These are phyloP conservation scores for Phocides pigmalion DNA, from an alignment of 1,140 invertebrate species.

Conservation along the genomic window DNA sequence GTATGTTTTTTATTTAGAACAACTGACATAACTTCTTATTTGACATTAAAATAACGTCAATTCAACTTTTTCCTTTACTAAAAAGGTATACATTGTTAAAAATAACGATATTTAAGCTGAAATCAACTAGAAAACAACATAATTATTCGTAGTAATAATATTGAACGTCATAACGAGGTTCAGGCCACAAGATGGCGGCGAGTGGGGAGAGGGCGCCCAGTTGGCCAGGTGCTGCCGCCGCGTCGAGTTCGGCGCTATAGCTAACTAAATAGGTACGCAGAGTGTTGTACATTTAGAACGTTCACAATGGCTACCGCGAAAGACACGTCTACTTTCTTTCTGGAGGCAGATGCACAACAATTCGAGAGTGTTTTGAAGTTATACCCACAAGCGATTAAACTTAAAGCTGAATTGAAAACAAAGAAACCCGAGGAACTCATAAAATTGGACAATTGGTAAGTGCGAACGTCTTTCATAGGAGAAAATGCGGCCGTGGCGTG, in stretches of 20 bases:
- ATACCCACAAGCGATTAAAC: conserved; percentile 93
- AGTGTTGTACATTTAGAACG: conserved; percentile 84
- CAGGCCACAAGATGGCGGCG: conserved; percentile 77
- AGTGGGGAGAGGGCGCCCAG: conserved; percentile 82
- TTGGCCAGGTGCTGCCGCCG: conserved; percentile 83
- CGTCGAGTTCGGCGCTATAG: conserved; percentile 83
- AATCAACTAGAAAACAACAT: conserved; percentile 43
- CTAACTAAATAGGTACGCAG: conserved; percentile 81
- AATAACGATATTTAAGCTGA: conserved; percentile 7
- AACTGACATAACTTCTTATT: conserved; percentile 13
- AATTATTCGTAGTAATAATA: conserved; percentile 74
- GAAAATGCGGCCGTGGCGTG: conserved; percentile 84
- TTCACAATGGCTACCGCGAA: conserved; percentile 92
- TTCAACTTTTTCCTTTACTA: not conserved
- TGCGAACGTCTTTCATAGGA: conserved; percentile 81
- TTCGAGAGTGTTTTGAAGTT: conserved; percentile 94
- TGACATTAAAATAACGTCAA: conserved; percentile 19
- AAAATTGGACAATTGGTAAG: conserved; percentile 97
- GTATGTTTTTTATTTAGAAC: conserved; percentile 71
- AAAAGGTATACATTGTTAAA: not conserved
- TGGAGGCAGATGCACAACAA: conserved; percentile 92
- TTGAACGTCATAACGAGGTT: conserved; percentile 79
- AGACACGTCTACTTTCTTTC: conserved; percentile 95
- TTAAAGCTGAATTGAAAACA: conserved; percentile 93
- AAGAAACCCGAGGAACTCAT: conserved; percentile 97